Percentiles rank a stretch among this genome's conserved stretches.
These are phyloP conservation scores for Scaptomyza flava DNA, from an alignment of 2,888 invertebrate species.

Conservation along the genomic window DNA sequence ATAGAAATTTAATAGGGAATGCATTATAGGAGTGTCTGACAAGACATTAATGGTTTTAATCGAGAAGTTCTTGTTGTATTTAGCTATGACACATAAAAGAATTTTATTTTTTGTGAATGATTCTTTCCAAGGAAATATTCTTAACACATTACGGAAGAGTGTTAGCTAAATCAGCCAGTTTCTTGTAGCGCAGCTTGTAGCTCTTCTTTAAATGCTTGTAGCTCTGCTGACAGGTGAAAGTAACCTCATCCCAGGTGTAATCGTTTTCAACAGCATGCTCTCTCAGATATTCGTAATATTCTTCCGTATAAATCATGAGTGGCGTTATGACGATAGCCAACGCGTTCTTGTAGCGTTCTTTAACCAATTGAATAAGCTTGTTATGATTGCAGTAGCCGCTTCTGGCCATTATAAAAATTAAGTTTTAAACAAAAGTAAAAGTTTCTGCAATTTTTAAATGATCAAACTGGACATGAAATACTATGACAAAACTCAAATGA, in stretches of 20 bases:
- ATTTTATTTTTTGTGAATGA: constrained; percentile 1
- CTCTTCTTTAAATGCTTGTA: constrained; percentile 17
- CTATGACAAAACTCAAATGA: background rate
- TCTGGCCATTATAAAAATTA: constrained; percentile 36
- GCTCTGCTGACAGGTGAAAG: constrained; percentile 1
- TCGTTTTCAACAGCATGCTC: constrained; percentile 14
- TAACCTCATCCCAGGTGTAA: background rate
- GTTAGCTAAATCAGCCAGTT: constrained; percentile 23
- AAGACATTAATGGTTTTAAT: background rate
- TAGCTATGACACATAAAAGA: background rate
- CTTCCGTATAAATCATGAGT: constrained; percentile 38
- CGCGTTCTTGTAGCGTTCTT: constrained; percentile 20
- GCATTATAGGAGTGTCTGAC: background rate
- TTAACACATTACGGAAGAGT: background rate
- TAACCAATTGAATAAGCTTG: constrained; percentile 26
- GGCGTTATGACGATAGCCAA: constrained; percentile 8
- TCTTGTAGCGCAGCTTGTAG: constrained; percentile 25
- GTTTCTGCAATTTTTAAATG: background rate
- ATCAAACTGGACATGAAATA: background rate
- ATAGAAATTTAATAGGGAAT: background rate
- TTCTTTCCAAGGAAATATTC: background rate
- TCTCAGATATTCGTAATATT: constrained; percentile 21
- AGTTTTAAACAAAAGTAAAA: background rate
- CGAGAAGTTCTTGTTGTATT: background rate
- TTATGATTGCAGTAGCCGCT: constrained; percentile 42